Evolutionary conservation across 1,140 invertebrate genomes (phyloP), one percentile per base, ranked within the genome.

Genomic region (Drosophila mayri): DNA sequence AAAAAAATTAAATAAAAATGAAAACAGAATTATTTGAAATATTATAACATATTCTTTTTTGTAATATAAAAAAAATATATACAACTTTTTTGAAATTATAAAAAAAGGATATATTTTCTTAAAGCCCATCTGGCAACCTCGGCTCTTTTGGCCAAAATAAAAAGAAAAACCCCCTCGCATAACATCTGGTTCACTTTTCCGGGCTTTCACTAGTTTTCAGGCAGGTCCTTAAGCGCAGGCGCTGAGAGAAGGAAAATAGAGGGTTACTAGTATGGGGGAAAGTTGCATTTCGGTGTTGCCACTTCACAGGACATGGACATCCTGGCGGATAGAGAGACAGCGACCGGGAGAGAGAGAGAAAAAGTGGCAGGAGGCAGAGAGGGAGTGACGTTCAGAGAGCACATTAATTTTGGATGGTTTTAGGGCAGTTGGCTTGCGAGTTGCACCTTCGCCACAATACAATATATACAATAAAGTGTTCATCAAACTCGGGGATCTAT

Each of bases 391-490:
- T 11, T 16, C 40, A 43, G 40, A 77, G 73, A 74, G 71, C 58
- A 72, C 61, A 83, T 87, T 64, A 76, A 76, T 63, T 70, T 88
- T 86, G 64, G 65, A 79, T 61, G 83, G 44, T 77, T 87, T 81
- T 87, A 67, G 49, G 79, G 70, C 79, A 76, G 76, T 82, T 86
- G 59, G 63, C 64, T 59, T 22, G 71, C 49, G 72, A 73, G 71
- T 74, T 73, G 72, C 58, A 52, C 47, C 59, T 74, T 61, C 40
- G 50, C 70, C 60, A 61, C 49, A 80, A 71, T 79, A 55, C 52
- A 37, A 37, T 22, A 54, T 54, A 25, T 55, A 87, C 86, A 88
- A 90, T 90, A 79, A 85, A 90, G 86, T 90, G 85, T 90, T 90
- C 85, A 90, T 76, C 57, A 38, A 79, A 65, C 86, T 90, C 86